phyloP scores from a whole-genome alignment of 1,140 invertebrate species.

The Littorina saxatilis region DNA sequence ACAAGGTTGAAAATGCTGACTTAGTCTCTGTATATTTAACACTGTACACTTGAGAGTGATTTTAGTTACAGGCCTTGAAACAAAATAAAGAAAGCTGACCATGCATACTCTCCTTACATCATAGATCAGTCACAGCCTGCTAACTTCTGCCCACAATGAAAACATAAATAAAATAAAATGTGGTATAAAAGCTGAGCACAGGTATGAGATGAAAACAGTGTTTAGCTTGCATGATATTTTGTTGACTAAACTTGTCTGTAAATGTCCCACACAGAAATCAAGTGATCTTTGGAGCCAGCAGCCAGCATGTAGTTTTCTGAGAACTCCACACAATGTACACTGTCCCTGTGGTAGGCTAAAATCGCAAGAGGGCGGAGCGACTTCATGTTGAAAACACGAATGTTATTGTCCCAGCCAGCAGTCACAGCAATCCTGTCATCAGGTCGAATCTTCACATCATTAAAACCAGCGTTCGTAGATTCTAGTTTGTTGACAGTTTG shows the following conservation, averaged over 20 bases:
- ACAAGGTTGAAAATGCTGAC: too few relatives aligned
- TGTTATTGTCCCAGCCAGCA: constrained; percentile 86
- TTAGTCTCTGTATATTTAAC: too few relatives aligned
- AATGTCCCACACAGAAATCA: constrained; percentile 66
- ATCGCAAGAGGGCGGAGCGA: constrained; percentile 85
- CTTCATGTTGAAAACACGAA: constrained; percentile 88
- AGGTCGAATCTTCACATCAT: constrained; percentile 80
- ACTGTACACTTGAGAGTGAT: too few relatives aligned
- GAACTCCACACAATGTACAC: constrained; percentile 61
- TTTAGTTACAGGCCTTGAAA: too few relatives aligned
- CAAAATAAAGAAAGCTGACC: too few relatives aligned
- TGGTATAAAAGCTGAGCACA: too few relatives aligned
- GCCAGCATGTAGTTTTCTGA: constrained; percentile 57
- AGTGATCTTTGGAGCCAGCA: constrained; percentile 65
- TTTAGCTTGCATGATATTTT: too few relatives aligned
- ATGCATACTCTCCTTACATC: too few relatives aligned
- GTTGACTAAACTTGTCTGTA: constrained; percentile 44
- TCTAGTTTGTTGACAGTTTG: constrained; percentile 30
- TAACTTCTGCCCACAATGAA: background rate
- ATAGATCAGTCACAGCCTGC: too few relatives aligned
- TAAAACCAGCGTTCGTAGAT: constrained; percentile 62
- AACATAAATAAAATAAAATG: background rate
- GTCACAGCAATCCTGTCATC: constrained; percentile 86
- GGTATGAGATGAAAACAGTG: too few relatives aligned
- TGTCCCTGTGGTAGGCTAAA: constrained; percentile 77